A percentile compares a stretch with the other conserved stretches of the same genome.
phyloP scores from a whole-genome alignment of 2,113 vertebrate genomes.

The Baryphthengus martii region DNA sequence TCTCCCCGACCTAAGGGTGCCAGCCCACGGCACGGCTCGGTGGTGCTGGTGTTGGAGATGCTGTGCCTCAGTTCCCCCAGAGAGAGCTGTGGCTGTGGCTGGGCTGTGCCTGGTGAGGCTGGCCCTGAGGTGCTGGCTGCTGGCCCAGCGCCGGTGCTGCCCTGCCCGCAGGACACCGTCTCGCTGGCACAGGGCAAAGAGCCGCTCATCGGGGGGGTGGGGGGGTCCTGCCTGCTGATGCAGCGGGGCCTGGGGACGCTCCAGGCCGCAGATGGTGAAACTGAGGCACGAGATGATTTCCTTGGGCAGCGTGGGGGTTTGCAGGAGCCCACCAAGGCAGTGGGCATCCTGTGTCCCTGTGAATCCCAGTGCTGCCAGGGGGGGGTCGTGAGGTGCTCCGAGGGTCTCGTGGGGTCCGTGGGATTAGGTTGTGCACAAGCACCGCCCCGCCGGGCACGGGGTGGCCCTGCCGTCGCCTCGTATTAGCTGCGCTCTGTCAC shows the following conservation, averaged over 20 bases:
- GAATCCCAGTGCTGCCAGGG: not conserved
- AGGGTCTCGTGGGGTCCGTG: not conserved
- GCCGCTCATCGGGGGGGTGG: not conserved
- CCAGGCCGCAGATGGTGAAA: not conserved
- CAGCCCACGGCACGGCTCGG: not conserved
- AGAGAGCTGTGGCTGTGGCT: not conserved
- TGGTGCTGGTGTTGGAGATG: not conserved
- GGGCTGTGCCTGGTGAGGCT: not conserved
- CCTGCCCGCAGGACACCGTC: not conserved
- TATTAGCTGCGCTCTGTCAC: not conserved
- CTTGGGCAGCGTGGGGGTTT: too few species aligned
- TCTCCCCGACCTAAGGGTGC: not conserved
- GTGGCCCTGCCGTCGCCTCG: not conserved
- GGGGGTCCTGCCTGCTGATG: not conserved
- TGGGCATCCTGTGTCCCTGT: rapidly evolving
- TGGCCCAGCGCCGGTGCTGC: not conserved
- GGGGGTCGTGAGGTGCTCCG: not conserved
- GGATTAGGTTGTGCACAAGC: not conserved
- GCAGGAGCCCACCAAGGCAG: not conserved
- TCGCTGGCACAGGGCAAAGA: not conserved
- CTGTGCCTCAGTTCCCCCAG: constrained; percentile 29
- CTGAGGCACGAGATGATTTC: not conserved
- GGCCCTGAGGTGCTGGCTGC: not conserved
- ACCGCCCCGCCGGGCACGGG: not conserved
- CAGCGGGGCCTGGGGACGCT: not conserved